Evolutionary conservation across 2,888 invertebrate genomes (phyloP), one percentile per base, ranked within the genome.

Genomic region (Drosophila anomalata): DNA sequence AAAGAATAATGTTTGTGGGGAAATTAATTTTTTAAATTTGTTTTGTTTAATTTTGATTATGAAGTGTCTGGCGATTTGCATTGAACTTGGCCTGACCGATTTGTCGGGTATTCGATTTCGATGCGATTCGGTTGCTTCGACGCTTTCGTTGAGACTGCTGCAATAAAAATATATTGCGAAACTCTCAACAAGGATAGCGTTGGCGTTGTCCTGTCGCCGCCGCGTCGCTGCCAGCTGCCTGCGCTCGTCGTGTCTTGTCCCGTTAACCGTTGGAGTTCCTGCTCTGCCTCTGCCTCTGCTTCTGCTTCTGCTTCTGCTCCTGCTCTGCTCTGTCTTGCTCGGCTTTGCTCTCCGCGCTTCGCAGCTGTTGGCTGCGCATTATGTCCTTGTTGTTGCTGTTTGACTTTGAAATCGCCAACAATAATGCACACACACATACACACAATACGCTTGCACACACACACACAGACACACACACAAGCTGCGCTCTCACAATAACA

Each of bases 111-210:
- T 65, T 67, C 50, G 65, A 53, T 76, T 62, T 65, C 47, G 65
- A 53, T 76, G 76, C 81, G 86, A 77, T 71, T 80, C 56, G 67
- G 82, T 79, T 85, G 82, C 75, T 77, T 84, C 79, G 87, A 87
- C 89, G 89, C 77, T 84, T 90, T 75, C 83, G 85, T 76, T 81
- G 78, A 78, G 88, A 90, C 89, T 89, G 90, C 87, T 81, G 87
- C 87, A 88, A 86, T 88, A 87, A 78, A 81, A 86, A 75, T 83
- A 80, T 86, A 84, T 88, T 87, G 89, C 87, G 76, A 88, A 89
- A 88, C 89, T 87, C 86, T 87, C 82, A 83, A 83, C 88, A 84
- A 87, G 89, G 89, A 87, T 88, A 79, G 60, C 77, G 79, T 75
- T 75, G 67, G 69, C 74, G 41, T 69, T 75, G 77, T 65, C 63